These are phyloP conservation scores for Polyodon spathula DNA, from an alignment of 2,113 vertebrate genomes.

Conservation along the genomic window DNA sequence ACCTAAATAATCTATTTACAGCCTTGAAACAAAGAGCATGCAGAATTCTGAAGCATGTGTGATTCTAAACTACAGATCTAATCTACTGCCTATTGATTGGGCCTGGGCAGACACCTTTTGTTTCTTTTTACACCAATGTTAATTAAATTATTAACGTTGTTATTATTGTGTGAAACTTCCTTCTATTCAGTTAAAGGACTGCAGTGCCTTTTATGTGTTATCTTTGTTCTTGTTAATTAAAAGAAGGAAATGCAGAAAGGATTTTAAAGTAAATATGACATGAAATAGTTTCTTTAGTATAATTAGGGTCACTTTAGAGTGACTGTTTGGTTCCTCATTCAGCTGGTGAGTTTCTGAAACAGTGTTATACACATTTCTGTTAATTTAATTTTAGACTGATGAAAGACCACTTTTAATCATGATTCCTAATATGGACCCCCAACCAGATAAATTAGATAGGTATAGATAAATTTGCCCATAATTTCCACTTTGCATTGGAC, in stretches of 20 bases:
- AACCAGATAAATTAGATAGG: no score
- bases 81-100: neutral
- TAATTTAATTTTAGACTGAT: no score
- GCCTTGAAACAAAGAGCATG: neutral
- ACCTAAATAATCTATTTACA: neutral
- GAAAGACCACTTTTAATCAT: no score
- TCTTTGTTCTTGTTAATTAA: neutral
- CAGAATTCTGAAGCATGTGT: neutral
- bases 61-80: neutral
- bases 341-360: no score
- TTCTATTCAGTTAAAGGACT: neutral
- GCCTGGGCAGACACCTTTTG: neutral
- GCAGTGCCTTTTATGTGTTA: neutral
- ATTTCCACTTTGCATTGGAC: no score
- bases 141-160: neutral
- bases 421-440: no score
- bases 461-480: no score
- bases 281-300: no score
- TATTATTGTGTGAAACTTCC: neutral
- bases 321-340: no score
- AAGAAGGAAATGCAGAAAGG: neutral
- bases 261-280: neutral
- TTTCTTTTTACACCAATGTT: neutral
- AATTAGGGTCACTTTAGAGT: no score
- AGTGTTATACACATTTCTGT: no score